A percentile compares a stretch with the other conserved stretches of the same genome.
Conservation (phyloP, 2,888 invertebrate species). For the Chrysolina oricalcia region DNA sequence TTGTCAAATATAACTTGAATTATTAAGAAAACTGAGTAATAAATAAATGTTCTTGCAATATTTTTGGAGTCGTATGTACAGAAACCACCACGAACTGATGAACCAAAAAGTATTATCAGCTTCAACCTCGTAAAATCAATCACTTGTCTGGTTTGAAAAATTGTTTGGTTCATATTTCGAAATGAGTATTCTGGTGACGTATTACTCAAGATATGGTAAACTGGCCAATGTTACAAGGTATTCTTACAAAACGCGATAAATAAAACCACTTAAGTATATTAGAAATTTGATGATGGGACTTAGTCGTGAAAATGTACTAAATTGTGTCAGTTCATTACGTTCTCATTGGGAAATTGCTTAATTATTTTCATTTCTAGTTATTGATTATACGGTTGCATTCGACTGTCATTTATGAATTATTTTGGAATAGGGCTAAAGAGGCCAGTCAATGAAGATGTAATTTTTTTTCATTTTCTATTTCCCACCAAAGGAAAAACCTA, state of each 20-base stretch:
- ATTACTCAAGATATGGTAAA: background rate
- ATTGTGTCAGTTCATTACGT: background rate
- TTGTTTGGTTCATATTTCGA: conserved; percentile 38
- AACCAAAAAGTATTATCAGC: background rate
- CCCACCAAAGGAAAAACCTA: too few species aligned
- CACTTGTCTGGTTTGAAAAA: background rate
- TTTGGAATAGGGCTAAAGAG: background rate
- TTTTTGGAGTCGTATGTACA: background rate
- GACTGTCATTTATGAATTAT: background rate
- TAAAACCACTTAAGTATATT: background rate
- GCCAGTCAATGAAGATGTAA: background rate
- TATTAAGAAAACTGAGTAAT: background rate
- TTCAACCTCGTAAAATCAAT: background rate
- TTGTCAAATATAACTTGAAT: background rate
- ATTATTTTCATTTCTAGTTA: background rate
- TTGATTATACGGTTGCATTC: background rate
- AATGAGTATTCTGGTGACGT: conserved; percentile 37
- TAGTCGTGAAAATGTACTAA: conserved; percentile 1
- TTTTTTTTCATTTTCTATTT: too few species aligned
- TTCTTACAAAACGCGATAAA: conserved; percentile 36
- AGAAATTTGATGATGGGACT: background rate
- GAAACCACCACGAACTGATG: background rate
- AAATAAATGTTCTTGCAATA: background rate
- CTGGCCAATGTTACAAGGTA: conserved; percentile 34
- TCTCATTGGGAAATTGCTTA: background rate